A percentile compares a stretch with the other conserved stretches of the same genome.
Conservation (phyloP, 2,113 vertebrate species). For the Puma concolor region DNA sequence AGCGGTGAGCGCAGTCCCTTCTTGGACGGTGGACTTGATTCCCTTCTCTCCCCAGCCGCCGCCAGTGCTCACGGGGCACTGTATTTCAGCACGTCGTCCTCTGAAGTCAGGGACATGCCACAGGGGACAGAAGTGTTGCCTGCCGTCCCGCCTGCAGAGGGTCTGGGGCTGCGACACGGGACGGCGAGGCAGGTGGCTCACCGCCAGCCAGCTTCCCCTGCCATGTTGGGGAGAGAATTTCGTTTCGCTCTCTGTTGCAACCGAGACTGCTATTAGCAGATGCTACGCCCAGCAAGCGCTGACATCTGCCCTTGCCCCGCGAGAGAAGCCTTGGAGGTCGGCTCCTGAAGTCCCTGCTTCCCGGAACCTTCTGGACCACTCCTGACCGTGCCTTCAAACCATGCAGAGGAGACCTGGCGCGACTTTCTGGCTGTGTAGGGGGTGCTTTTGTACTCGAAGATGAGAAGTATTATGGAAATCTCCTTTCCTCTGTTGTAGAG, state of each 20-base stretch:
- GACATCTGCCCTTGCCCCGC: background rate
- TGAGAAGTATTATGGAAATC: background rate
- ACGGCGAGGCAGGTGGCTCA: accelerated
- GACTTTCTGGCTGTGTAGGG: background rate
- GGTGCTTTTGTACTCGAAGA: background rate
- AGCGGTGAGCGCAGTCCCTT: too few relatives aligned
- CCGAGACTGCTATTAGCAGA: background rate
- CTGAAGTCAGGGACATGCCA: background rate
- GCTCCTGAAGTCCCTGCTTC: background rate
- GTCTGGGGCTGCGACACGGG: background rate
- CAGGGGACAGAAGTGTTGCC: background rate
- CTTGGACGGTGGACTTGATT: background rate
- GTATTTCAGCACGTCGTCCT: background rate
- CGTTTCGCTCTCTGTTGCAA: background rate
- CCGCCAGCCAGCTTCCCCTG: background rate
- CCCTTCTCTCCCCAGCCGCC: background rate
- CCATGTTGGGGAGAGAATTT: background rate
- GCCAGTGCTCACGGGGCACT: background rate
- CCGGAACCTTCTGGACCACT: background rate
- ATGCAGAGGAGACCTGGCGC: background rate
- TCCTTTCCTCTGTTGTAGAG: background rate
- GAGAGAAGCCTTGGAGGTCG: background rate
- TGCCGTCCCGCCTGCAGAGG: background rate
- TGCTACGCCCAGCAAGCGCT: background rate
- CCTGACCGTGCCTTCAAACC: background rate